A percentile compares a stretch with the other conserved stretches of the same genome.
Evolutionary conservation across 2,888 invertebrate species (phyloP).

Genomic region (Drosophila colorata): DNA sequence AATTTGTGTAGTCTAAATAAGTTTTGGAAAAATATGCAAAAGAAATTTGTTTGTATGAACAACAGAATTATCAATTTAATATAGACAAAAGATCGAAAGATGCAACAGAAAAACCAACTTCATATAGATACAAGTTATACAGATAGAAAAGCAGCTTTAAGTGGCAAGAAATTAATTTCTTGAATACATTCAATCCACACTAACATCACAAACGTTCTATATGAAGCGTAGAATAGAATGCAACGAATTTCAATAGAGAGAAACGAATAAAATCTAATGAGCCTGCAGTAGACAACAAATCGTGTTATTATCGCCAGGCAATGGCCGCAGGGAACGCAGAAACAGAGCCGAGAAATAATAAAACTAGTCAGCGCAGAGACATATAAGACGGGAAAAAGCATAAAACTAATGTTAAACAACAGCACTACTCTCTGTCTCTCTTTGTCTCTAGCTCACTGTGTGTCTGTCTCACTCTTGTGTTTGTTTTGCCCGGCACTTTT

Average conservation of each 20-base stretch:
- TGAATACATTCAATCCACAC: background rate
- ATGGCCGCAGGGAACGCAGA: slow-evolving; percentile 46
- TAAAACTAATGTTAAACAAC: slow-evolving; percentile 72
- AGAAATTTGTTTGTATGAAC: no score
- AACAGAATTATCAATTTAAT: no score
- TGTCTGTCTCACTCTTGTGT: slow-evolving; percentile 6
- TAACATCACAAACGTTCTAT: background rate
- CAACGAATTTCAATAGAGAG: slow-evolving; percentile 30
- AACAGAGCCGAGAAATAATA: slow-evolving; percentile 48
- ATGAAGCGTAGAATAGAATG: slow-evolving; percentile 5
- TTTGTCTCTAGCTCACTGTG: background rate
- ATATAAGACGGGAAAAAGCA: slow-evolving; percentile 49
- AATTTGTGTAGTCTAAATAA: no score
- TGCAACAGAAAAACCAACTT: no score
- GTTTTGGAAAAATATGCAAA: no score
- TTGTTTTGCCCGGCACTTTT: slow-evolving; percentile 26
- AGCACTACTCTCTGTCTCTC: slow-evolving; percentile 17
- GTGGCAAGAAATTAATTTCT: background rate
- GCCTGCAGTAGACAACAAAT: slow-evolving; percentile 74
- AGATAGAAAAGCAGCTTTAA: no score
- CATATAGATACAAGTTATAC: background rate
- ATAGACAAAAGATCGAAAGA: no score
- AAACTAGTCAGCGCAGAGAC: slow-evolving; percentile 59
- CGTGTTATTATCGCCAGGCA: slow-evolving; percentile 65
- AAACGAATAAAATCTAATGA: slow-evolving; percentile 67